Evolutionary conservation across 2,888 invertebrate genomes (phyloP).

Genomic region (Oconnorella tubifera): DNA sequence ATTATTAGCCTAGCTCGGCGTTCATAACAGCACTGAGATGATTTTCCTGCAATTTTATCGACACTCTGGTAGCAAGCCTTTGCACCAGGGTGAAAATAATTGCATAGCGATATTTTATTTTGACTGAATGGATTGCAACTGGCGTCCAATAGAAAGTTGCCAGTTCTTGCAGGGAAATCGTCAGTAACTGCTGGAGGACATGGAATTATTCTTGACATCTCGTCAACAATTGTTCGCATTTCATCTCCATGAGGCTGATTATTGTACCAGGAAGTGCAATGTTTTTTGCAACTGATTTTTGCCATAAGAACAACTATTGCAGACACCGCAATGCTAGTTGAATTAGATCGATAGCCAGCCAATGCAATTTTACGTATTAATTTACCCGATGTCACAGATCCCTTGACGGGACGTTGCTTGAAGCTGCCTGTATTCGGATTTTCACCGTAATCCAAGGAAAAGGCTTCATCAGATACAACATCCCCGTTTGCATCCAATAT

Average conservation of each 20-base stretch:
- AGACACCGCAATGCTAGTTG: no score
- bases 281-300: background rate
- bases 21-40: slow-evolving; percentile 18
- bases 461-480: no score
- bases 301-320: no score
- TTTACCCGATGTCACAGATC: no score
- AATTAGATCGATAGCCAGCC: no score
- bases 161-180: slow-evolving; percentile 5
- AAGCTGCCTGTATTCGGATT: no score
- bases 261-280: slow-evolving; percentile 11
- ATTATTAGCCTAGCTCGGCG: background rate
- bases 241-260: slow-evolving; percentile 3
- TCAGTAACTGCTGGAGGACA: slow-evolving; percentile 11
- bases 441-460: no score
- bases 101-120: background rate
- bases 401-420: no score
- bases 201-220: slow-evolving; percentile 11
- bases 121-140: slow-evolving; percentile 6
- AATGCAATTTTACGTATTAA: no score
- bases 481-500: no score
- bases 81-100: slow-evolving; percentile 8
- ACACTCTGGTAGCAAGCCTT: slow-evolving; percentile 17
- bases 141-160: slow-evolving; percentile 7
- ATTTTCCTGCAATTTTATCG: slow-evolving; percentile 5
- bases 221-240: slow-evolving; percentile 9